phyloP scores from a whole-genome alignment of 2,888 invertebrate species.

The Mylabris sibirica region DNA sequence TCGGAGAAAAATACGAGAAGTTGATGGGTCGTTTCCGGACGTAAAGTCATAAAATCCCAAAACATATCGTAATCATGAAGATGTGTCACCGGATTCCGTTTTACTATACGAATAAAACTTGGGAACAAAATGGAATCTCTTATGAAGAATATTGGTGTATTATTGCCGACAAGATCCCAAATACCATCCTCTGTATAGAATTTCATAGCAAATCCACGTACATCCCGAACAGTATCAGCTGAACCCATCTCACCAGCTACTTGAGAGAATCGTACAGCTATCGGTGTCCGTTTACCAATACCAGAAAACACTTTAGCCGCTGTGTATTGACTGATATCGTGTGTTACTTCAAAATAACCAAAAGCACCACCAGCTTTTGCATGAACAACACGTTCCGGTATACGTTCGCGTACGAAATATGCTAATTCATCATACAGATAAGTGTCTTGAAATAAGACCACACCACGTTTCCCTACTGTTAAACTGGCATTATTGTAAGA shows the following conservation, averaged over 20 bases:
- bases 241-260: conserved; percentile 91
- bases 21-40: conserved; percentile 90
- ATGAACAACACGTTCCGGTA: conserved; percentile 95
- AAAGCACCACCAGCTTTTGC: conserved; percentile 94
- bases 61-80: conserved; percentile 93
- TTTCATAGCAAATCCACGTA: conserved; percentile 91
- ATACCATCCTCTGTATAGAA: conserved; percentile 92
- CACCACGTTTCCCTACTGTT: conserved; percentile 88
- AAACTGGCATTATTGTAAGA: conserved; percentile 78
- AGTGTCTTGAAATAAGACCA: conserved; percentile 85
- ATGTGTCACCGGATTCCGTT: conserved; percentile 92
- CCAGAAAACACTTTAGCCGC: conserved; percentile 81
- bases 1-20: conserved; percentile 87
- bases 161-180: conserved; percentile 94
- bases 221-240: conserved; percentile 88
- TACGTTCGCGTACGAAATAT: conserved; percentile 89
- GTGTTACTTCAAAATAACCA: conserved; percentile 85
- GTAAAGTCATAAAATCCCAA: conserved; percentile 91
- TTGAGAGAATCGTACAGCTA: conserved; percentile 80
- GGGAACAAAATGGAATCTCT: conserved; percentile 90
- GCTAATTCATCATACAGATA: conserved; percentile 80
- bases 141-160: conserved; percentile 92
- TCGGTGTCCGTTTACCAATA: conserved; percentile 81
- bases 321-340: conserved; percentile 81
- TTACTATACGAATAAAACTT: conserved; percentile 95